phyloP scores from a whole-genome alignment of 1,140 invertebrate species.

The Drosophila tsacasi region DNA sequence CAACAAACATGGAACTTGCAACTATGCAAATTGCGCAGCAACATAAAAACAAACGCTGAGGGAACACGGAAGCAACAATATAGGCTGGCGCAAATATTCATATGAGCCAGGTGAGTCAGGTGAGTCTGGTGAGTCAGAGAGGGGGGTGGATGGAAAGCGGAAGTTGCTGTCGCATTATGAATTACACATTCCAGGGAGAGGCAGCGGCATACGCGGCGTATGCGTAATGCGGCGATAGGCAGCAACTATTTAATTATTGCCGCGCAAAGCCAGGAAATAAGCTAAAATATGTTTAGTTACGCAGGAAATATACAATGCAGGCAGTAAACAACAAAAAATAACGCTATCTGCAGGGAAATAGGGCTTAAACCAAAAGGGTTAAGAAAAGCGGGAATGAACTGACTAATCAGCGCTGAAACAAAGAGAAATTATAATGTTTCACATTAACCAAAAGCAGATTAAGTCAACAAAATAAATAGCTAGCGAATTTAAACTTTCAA shows the following conservation, averaged over 20 bases:
- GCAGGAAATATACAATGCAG: conserved; percentile 16
- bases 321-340: not conserved
- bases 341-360: conserved; percentile 5
- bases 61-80: conserved; percentile 17
- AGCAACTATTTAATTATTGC: conserved; percentile 80
- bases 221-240: conserved; percentile 75
- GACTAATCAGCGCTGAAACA: not conserved
- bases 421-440: not conserved
- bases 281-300: conserved; percentile 48
- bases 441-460: not conserved
- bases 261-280: conserved; percentile 50
- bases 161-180: conserved; percentile 78
- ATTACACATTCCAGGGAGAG: conserved; percentile 55
- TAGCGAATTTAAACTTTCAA: too few relatives aligned
- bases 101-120: conserved; percentile 67
- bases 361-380: not conserved
- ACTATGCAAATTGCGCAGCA: conserved; percentile 77
- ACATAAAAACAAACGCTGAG: conserved; percentile 29
- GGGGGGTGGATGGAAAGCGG: conserved; percentile 28
- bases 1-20: conserved; percentile 65
- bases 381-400: not conserved
- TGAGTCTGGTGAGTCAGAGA: conserved; percentile 5
- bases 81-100: conserved; percentile 64
- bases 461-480: not conserved
- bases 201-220: conserved; percentile 44